Percentiles rank a stretch among this genome's conserved stretches.
Conservation (phyloP, 2,888 invertebrate species). For the Pyrrhosoma nymphula region DNA sequence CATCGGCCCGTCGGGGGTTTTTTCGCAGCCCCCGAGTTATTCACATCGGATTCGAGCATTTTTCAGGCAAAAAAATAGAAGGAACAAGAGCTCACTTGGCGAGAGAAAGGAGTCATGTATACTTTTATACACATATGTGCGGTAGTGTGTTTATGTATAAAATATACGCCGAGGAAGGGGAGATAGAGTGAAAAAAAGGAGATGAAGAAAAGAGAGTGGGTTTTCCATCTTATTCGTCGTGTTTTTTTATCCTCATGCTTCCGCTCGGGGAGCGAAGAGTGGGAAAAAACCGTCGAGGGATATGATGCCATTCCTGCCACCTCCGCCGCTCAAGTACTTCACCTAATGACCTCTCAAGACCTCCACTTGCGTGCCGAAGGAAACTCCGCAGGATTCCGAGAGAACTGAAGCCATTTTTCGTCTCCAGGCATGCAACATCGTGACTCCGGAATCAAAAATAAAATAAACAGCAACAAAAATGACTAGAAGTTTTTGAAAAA, state of each 20-base stretch:
- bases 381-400: slow-evolving; percentile 4
- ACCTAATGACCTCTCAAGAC: slow-evolving; percentile 32
- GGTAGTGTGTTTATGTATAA: not conserved
- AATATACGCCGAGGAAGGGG: not conserved
- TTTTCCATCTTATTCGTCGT: not conserved
- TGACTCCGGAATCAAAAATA: not conserved
- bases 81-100: slow-evolving; percentile 16
- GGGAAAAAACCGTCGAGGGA: not conserved
- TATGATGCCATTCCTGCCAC: not conserved
- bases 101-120: not conserved
- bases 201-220: not conserved
- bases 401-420: not conserved
- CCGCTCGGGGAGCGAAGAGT: not conserved
- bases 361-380: slow-evolving; percentile 28
- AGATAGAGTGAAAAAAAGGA: not conserved
- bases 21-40: not conserved
- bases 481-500: not conserved
- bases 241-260: not conserved
- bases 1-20: not conserved
- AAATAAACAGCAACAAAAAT: not conserved
- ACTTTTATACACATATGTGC: not conserved
- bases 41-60: slow-evolving; percentile 40
- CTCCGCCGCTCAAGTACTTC: slow-evolving; percentile 12
- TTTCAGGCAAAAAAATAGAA: not conserved
- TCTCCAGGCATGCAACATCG: slow-evolving; percentile 26